Conservation (phyloP, 2,888 invertebrate genomes). For the Argynnis bischoffii region DNA sequence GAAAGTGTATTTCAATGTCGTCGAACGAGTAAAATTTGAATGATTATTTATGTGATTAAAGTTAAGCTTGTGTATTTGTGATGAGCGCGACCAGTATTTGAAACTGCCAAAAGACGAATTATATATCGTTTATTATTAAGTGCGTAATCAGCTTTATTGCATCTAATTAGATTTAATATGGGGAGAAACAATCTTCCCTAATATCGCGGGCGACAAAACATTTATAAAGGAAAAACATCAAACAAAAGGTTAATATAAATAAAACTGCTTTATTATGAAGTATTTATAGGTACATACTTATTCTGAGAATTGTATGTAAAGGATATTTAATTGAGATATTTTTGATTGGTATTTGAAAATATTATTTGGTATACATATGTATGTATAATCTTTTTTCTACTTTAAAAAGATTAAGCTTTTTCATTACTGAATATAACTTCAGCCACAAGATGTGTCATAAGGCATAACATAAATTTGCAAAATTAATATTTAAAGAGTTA, state of each 20-base stretch:
- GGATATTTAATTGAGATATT: neutral
- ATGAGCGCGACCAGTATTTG: conserved; percentile 72
- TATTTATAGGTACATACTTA: neutral
- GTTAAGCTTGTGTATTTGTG: conserved; percentile 72
- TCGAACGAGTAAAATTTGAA: conserved; percentile 19
- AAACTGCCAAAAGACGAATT: conserved; percentile 72
- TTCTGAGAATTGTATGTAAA: neutral
- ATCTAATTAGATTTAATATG: conserved; percentile 31
- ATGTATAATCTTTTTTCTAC: no score
- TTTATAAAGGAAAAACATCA: neutral
- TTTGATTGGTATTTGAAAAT: neutral
- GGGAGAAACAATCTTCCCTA: neutral
- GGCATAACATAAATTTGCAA: neutral
- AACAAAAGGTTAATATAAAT: conserved; percentile 2
- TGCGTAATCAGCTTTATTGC: conserved; percentile 55
- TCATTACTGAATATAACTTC: no score
- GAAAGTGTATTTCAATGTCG: conserved; percentile 15
- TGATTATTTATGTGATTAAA: conserved; percentile 17
- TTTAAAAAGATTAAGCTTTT: no score
- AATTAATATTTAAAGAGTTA: neutral
- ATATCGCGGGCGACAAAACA: neutral
- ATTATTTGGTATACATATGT: no score
- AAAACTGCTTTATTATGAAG: neutral
- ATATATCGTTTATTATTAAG: conserved; percentile 49
- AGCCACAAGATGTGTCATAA: no score